Evolutionary conservation across 64 coral and sea anemone genomes (phyloP).

Genomic region (Dendrophyllia cribrosa): DNA sequence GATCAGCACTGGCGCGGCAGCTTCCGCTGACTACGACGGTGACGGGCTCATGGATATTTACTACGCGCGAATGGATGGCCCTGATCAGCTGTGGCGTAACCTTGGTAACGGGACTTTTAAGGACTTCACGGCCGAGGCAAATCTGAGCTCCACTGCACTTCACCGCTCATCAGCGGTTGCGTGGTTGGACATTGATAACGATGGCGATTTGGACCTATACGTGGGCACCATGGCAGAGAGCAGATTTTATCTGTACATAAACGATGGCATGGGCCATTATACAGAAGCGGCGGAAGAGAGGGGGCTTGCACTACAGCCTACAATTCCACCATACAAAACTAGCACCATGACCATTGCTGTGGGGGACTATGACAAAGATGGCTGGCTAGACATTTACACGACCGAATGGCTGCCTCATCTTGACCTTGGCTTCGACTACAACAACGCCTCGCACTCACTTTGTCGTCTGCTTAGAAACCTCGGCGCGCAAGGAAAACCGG

Average conservation of each 20-base stretch:
- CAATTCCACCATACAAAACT: slow-evolving; percentile 91
- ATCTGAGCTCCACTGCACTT: slow-evolving; percentile 74
- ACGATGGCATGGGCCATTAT: slow-evolving; percentile 97
- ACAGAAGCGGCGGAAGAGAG: slow-evolving; percentile 86
- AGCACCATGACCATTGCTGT: slow-evolving; percentile 96
- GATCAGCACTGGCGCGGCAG: slow-evolving; percentile 69
- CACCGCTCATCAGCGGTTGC: slow-evolving; percentile 81
- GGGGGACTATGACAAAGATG: slow-evolving; percentile 95
- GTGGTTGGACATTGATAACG: slow-evolving; percentile 95
- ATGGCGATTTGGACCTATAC: slow-evolving; percentile 90
- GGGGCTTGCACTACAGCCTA: slow-evolving; percentile 74
- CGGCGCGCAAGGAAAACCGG: slow-evolving; percentile 89
- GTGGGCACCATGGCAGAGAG: slow-evolving; percentile 94
- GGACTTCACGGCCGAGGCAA: slow-evolving; percentile 84
- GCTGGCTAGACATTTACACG: slow-evolving; percentile 95
- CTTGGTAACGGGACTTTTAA: slow-evolving; percentile 89
- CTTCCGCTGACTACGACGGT: slow-evolving; percentile 95
- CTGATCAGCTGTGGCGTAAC: slow-evolving; percentile 96
- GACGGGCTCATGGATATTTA: slow-evolving; percentile 94
- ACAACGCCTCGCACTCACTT: slow-evolving; percentile 84
- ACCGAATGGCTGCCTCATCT: slow-evolving; percentile 99
- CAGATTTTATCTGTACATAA: slow-evolving; percentile 90
- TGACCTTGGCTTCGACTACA: slow-evolving; percentile 93
- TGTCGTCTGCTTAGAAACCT: slow-evolving; percentile 90
- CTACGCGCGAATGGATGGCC: slow-evolving; percentile 90